A percentile compares a stretch with the other conserved stretches of the same genome.
Conservation (phyloP, 2,888 invertebrate genomes). For the Leucoma salicis region DNA sequence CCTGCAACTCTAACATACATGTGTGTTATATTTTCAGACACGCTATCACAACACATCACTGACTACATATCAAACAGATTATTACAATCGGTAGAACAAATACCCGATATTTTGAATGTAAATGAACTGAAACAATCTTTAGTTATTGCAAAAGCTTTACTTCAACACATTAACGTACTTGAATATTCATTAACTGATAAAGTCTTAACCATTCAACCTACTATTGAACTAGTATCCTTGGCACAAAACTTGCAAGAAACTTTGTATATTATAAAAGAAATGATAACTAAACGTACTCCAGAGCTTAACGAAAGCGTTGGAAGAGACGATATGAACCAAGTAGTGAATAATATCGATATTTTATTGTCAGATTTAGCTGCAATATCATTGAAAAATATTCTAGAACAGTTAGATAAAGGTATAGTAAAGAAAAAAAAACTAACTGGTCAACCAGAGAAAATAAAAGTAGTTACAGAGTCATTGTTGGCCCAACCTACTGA, state of each 20-base stretch:
- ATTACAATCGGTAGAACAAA: constrained; percentile 27
- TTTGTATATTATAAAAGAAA: constrained; percentile 30
- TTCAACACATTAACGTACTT: constrained; percentile 21
- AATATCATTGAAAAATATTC: background rate
- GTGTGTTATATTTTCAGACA: constrained; percentile 33
- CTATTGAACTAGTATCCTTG: constrained; percentile 1
- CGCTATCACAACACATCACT: constrained; percentile 38
- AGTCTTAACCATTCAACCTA: background rate
- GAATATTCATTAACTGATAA: background rate
- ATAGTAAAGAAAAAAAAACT: too few relatives aligned
- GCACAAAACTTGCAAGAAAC: constrained; percentile 20
- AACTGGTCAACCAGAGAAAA: background rate
- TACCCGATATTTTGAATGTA: constrained; percentile 23
- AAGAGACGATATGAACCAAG: constrained; percentile 23
- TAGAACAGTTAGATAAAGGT: too few relatives aligned
- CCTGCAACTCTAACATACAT: too few relatives aligned
- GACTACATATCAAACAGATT: constrained; percentile 40
- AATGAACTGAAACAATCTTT: constrained; percentile 35
- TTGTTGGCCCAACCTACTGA: too few relatives aligned
- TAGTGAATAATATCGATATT: constrained; percentile 30
- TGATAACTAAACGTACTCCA: constrained; percentile 25
- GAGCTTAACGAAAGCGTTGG: constrained; percentile 17
- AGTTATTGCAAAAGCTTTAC: constrained; percentile 34
- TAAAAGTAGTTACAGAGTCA: too few relatives aligned
- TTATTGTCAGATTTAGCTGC: constrained; percentile 13